Base-by-base conservation (phyloP, 2,113 vertebrate genomes). In the Apeltes quadracus region DNA sequence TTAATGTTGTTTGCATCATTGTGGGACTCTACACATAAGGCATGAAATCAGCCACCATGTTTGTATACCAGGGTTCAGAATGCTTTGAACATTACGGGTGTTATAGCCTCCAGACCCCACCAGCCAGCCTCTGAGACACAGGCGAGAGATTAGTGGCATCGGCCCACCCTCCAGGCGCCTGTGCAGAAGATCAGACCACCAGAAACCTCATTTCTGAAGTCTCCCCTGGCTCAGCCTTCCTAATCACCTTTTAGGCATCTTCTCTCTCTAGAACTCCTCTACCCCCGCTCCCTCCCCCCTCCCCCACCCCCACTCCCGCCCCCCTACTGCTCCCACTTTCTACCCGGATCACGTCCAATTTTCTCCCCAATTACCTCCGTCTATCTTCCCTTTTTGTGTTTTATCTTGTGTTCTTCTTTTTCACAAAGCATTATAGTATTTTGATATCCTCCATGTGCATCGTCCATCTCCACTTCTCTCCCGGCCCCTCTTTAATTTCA, bases 361-460 rank as follows among this genome's bases (percentile, higher is more conserved):
- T 66, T 14, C 32, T 78, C 73, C 50, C 62, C 18, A 16, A 50
- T 61, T 61, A 43, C 51, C 75, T 70, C 74, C 78, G 11, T 11
- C 55, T 61, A 15, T 16, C n/a, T 23, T 38, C 43, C 63, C 32
- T 76, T 82, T 83, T 72, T 48, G 12, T 57, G 68, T 82, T 83
- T 68, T 62, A 78, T 85, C 76, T 72, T 3, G n/a, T 46, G 16
- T n/a, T 70, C 32, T 54, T 57, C 70, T 75, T 55, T 11, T 64
- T 81, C 51, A 57, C 61, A 69, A 69, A 36, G 1, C 65, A 69
- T 90, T 69, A 76, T 77, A 65, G 51, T 75, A 62, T 56, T 78
- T 64, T 84, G 70, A 89, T 85, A 76, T 76, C 73, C 75, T 70
- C 54, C 74, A 70, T 63, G 66, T 81, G 75, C 71, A 63, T 79